These are phyloP conservation scores for Camponotus fellah DNA, from an alignment of 2,888 invertebrate genomes.

Conservation along the genomic window DNA sequence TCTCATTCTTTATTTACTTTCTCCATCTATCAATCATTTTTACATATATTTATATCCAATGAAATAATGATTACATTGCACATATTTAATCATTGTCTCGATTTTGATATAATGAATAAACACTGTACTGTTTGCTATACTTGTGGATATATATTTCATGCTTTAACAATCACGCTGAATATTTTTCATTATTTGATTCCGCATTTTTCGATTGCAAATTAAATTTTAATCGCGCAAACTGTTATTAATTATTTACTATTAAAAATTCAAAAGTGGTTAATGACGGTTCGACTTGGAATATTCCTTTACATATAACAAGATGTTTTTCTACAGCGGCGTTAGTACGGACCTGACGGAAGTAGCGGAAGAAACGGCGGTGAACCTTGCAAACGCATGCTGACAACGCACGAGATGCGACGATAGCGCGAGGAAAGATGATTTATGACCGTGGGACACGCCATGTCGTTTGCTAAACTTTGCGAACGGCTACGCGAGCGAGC, in stretches of 20 bases:
- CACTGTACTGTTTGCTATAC: neutral
- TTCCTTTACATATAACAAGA: neutral
- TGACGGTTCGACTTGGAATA: neutral
- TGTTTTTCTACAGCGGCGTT: slow-evolving; percentile 10
- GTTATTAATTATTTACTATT: neutral
- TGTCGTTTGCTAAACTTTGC: slow-evolving; percentile 69
- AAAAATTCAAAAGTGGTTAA: neutral
- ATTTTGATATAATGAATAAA: slow-evolving; percentile 3
- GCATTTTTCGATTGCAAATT: neutral
- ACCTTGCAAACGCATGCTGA: slow-evolving; percentile 77
- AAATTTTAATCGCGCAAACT: neutral
- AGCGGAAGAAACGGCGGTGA: slow-evolving; percentile 69
- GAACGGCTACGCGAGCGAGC: slow-evolving; percentile 31
- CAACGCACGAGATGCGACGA: slow-evolving; percentile 78
- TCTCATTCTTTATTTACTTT: slow-evolving; percentile 15
- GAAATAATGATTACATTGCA: slow-evolving; percentile 7
- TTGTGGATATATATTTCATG: neutral
- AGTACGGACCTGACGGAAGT: slow-evolving; percentile 62
- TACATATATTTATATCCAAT: neutral
- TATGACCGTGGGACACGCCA: slow-evolving; percentile 80
- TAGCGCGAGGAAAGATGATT: slow-evolving; percentile 81
- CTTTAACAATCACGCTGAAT: neutral
- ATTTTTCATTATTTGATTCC: neutral
- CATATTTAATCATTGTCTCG: slow-evolving; percentile 29
- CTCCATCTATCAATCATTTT: slow-evolving; percentile 8